Percentiles rank a stretch among this genome's conserved stretches.
These are phyloP conservation scores for Drosophila bocqueti DNA, from an alignment of 1,140 invertebrate genomes.

Conservation along the genomic window DNA sequence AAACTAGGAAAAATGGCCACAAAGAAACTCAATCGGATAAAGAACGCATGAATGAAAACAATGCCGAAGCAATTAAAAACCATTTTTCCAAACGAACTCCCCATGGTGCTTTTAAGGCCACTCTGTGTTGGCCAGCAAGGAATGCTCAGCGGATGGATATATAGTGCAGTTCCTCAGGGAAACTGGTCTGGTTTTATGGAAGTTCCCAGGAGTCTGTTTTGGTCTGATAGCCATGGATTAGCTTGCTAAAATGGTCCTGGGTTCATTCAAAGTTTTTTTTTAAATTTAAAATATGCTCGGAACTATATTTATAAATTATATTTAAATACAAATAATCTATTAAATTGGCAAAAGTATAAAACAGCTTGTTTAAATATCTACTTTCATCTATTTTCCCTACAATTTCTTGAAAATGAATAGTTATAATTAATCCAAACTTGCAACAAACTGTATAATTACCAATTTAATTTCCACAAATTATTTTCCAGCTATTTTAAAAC, in stretches of 20 bases:
- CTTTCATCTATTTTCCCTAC: background rate
- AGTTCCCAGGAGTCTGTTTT: conserved; percentile 3
- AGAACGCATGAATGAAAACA: conserved; percentile 45
- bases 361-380: too few relatives aligned
- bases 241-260: background rate
- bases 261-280: background rate
- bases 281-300: too few relatives aligned
- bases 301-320: background rate
- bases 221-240: conserved; percentile 3
- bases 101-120: conserved; percentile 18
- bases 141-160: background rate
- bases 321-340: background rate
- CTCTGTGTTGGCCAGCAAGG: background rate
- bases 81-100: conserved; percentile 38
- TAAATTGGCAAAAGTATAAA: background rate
- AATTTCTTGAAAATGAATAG: background rate
- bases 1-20: conserved; percentile 3
- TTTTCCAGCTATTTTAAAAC: background rate
- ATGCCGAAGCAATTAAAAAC: conserved; percentile 66
- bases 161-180: conserved; percentile 2
- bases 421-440: background rate
- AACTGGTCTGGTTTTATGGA: conserved; percentile 1
- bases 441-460: background rate
- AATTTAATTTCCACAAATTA: conserved; percentile 7
- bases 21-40: conserved; percentile 24